Evolutionary conservation across 2,797 vertebrate species (phyloP).

Genomic region (Coregonus sp.): DNA sequence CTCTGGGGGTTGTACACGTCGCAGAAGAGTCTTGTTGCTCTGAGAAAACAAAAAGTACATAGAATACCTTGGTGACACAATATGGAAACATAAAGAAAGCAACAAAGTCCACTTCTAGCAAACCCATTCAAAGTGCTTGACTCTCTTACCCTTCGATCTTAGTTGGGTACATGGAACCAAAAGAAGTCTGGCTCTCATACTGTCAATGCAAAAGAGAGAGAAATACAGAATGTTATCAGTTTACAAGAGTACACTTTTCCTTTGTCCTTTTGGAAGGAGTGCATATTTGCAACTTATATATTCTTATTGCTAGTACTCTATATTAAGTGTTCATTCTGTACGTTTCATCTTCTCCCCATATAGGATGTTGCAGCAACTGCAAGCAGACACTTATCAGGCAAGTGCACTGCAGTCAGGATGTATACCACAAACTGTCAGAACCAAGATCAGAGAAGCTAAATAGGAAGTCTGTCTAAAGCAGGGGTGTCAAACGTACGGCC

Average conservation of each 20-base stretch:
- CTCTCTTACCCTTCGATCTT: constrained; percentile 89
- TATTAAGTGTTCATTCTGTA: too few species aligned
- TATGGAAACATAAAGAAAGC: background rate
- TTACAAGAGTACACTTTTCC: too few species aligned
- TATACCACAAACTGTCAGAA: background rate
- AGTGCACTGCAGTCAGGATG: background rate
- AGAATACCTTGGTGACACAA: constrained; percentile 2
- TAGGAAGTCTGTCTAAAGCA: background rate
- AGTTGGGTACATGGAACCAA: constrained; percentile 93
- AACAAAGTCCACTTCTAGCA: background rate
- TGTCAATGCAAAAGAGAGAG: constrained; percentile 49
- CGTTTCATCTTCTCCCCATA: too few species aligned
- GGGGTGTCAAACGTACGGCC: too few species aligned
- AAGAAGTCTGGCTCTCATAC: constrained; percentile 95
- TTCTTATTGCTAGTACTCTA: background rate
- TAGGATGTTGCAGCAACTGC: too few species aligned
- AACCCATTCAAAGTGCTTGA: background rate
- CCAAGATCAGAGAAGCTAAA: background rate
- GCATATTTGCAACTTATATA: background rate
- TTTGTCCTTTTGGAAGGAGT: background rate
- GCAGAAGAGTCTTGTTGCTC: constrained; percentile 92
- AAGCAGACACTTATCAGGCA: too few species aligned
- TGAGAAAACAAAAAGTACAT: constrained; percentile 42
- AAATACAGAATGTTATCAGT: background rate
- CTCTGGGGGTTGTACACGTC: constrained; percentile 96